Conservation (phyloP, 1,140 invertebrate species). For the Apis florea region DNA sequence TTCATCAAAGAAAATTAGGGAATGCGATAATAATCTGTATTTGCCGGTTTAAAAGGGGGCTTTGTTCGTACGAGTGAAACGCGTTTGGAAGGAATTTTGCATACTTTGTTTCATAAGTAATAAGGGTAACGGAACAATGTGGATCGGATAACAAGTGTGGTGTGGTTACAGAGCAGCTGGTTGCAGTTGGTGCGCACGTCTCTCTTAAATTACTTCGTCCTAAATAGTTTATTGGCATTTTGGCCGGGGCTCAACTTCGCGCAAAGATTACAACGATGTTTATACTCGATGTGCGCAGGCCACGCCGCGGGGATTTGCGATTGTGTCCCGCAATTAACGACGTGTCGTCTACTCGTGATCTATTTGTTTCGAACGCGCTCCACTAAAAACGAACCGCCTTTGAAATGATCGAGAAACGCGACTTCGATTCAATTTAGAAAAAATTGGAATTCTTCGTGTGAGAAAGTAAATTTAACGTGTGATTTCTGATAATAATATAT, state of each 20-base stretch:
- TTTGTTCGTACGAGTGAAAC: background rate
- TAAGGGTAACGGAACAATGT: conserved; percentile 6
- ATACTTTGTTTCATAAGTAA: conserved; percentile 16
- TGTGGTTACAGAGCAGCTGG: background rate
- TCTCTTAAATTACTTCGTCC: conserved; percentile 61
- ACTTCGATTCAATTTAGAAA: too few species aligned
- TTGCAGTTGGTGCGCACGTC: background rate
- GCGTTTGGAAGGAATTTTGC: conserved; percentile 17
- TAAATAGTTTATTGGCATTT: conserved; percentile 56
- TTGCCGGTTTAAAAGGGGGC: background rate
- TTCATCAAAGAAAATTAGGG: background rate
- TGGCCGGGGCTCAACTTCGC: conserved; percentile 47
- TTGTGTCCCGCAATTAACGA: conserved; percentile 54
- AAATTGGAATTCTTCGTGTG: too few species aligned
- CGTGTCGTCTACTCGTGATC: conserved; percentile 41
- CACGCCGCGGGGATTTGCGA: conserved; percentile 39
- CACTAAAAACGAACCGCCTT: background rate
- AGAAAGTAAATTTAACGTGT: too few species aligned
- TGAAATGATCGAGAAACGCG: background rate
- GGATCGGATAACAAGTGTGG: conserved; percentile 1
- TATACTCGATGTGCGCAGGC: conserved; percentile 13
- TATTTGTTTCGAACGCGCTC: conserved; percentile 12
- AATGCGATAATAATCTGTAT: conserved; percentile 2
- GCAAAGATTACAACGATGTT: conserved; percentile 38
- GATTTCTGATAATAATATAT: too few species aligned